Conservation (phyloP, 2,113 vertebrate genomes). For the Engystomops pustulosus region DNA sequence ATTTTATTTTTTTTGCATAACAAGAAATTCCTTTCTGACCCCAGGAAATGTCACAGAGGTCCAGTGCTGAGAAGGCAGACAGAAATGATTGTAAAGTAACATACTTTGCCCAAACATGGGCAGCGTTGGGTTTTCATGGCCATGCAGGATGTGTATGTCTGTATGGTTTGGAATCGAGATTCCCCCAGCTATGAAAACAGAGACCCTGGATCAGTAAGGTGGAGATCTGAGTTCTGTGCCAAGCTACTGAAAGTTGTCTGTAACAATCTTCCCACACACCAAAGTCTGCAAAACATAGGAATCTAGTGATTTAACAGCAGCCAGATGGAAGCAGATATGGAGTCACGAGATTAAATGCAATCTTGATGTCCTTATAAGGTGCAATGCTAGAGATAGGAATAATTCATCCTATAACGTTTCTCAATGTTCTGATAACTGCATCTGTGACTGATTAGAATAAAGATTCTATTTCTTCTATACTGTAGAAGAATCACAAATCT, state of each 20-base stretch:
- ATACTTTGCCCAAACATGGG: conserved; percentile 59
- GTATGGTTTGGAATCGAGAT: conserved; percentile 49
- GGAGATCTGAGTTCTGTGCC: conserved; percentile 46
- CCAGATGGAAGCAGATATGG: conserved; percentile 50
- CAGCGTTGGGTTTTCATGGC: conserved; percentile 4
- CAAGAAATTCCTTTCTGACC: conserved; percentile 51
- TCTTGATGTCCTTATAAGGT: conserved; percentile 50
- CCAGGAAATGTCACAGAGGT: conserved; percentile 56
- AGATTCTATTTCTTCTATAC: background rate
- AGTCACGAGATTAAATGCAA: conserved; percentile 29
- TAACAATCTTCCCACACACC: conserved; percentile 57
- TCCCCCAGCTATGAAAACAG: conserved; percentile 55
- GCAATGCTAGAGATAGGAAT: conserved; percentile 1
- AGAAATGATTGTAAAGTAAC: conserved; percentile 39
- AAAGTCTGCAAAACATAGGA: conserved; percentile 48
- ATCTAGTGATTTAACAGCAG: conserved; percentile 47
- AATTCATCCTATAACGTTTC: conserved; percentile 13
- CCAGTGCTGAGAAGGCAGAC: conserved; percentile 41
- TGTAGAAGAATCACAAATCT: background rate
- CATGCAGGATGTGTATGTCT: conserved; percentile 54
- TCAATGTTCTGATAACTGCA: background rate
- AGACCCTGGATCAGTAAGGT: conserved; percentile 47
- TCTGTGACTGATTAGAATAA: background rate
- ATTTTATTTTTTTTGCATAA: conserved; percentile 42
- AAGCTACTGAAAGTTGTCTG: conserved; percentile 58